Evolutionary conservation across 92 coral and sea anemone species (phyloP).

Genomic region (Zoanthus sansibaricus): DNA sequence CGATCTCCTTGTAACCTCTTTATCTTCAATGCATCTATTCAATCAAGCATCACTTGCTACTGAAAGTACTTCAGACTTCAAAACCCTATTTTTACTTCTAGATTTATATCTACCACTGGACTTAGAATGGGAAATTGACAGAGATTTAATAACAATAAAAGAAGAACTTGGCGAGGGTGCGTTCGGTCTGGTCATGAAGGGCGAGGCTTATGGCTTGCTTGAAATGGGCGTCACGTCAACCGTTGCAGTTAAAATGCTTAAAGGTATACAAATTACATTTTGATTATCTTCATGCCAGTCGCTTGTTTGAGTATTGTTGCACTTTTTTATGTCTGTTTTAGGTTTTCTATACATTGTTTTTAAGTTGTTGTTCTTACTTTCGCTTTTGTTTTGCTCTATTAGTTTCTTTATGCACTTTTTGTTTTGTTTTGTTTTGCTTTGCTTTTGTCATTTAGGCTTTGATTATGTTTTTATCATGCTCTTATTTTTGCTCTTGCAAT

Average conservation of each 20-base stretch:
- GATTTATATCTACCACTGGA: conserved; percentile 92
- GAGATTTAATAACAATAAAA: conserved; percentile 79
- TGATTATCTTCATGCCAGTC: not conserved
- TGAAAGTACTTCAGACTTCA: not conserved
- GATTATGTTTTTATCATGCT: not conserved
- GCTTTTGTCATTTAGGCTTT: not conserved
- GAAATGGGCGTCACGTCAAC: conserved; percentile 70
- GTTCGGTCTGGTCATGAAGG: conserved; percentile 97
- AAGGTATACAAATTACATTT: conserved; percentile 57
- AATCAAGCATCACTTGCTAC: not conserved
- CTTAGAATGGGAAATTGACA: conserved; percentile 96
- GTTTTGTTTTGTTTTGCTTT: not conserved
- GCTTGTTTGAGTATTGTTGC: too few species aligned
- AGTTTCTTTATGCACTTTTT: not conserved
- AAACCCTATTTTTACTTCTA: conserved; percentile 8
- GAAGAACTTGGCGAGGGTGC: conserved; percentile 99
- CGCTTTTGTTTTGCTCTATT: not conserved
- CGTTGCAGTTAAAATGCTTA: conserved; percentile 96
- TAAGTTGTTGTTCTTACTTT: too few species aligned
- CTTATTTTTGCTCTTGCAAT: not conserved
- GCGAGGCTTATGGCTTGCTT: conserved; percentile 86
- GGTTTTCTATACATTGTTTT: too few species aligned
- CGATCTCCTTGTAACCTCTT: too few species aligned
- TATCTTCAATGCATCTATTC: not conserved
- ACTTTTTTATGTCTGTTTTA: too few species aligned